Percentiles rank a stretch among this genome's conserved stretches.
Evolutionary conservation across 2,113 vertebrate species (phyloP).

Genomic region (Proterorhinus semilunaris): DNA sequence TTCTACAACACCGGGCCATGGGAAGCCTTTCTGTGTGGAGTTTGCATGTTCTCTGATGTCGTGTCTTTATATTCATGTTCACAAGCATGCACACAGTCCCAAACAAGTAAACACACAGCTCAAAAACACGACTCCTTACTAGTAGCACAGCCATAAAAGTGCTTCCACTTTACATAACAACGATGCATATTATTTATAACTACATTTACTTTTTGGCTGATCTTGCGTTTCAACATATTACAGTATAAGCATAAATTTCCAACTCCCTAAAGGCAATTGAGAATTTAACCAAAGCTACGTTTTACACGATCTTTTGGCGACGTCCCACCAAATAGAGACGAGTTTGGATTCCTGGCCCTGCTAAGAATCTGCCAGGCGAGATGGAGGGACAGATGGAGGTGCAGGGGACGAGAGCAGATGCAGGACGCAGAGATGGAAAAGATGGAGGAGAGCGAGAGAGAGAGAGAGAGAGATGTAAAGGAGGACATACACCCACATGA

Average conservation of each 20-base stretch:
- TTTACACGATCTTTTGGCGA: conserved; percentile 3
- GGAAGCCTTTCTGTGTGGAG: not conserved
- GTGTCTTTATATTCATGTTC: too few species aligned
- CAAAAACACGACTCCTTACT: too few species aligned
- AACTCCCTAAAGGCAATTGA: too few species aligned
- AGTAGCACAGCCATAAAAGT: too few species aligned
- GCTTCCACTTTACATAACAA: too few species aligned
- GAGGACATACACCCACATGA: conserved; percentile 34
- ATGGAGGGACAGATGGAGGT: conserved; percentile 59
- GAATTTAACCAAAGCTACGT: not conserved
- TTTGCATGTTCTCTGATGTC: not conserved
- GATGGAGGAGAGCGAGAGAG: conserved; percentile 13
- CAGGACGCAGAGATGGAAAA: conserved; percentile 5
- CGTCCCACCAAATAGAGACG: not conserved
- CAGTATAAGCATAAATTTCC: too few species aligned
- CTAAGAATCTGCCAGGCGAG: conserved; percentile 25
- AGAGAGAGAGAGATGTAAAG: not conserved
- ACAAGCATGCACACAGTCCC: too few species aligned
- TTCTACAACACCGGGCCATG: not conserved
- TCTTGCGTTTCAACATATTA: too few species aligned
- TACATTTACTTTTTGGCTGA: too few species aligned
- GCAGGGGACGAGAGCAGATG: conserved; percentile 29
- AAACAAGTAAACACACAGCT: too few species aligned
- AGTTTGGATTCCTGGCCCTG: conserved; percentile 27
- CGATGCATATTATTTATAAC: too few species aligned